Conservation (phyloP, 53 echinoderm and acorn worm species). For the Antedon mediterranea region DNA sequence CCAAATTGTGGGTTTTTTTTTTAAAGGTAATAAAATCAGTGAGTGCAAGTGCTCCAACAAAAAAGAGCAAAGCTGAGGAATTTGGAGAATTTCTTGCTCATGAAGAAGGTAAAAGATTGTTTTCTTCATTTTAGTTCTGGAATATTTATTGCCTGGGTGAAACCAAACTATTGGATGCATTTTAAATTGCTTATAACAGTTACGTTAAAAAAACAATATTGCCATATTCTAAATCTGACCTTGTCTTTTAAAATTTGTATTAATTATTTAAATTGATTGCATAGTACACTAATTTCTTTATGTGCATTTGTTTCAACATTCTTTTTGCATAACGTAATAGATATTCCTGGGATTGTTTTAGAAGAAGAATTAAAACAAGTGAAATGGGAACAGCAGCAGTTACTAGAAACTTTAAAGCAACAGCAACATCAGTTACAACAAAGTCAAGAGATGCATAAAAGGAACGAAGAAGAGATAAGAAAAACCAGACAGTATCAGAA, state of each 20-base stretch:
- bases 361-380: conserved; percentile 66
- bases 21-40: neutral
- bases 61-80: neutral
- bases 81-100: neutral
- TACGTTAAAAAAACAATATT: too few relatives aligned
- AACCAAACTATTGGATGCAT: too few relatives aligned
- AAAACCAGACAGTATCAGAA: neutral
- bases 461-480: neutral
- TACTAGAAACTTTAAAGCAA: conserved; percentile 54
- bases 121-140: too few relatives aligned
- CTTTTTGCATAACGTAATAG: neutral
- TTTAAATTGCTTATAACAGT: too few relatives aligned
- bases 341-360: neutral
- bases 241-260: too few relatives aligned
- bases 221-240: too few relatives aligned
- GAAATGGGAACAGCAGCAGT: conserved; percentile 59
- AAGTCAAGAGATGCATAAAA: neutral
- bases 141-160: too few relatives aligned
- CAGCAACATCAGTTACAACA: conserved; percentile 40
- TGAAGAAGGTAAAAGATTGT: neutral
- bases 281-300: too few relatives aligned
- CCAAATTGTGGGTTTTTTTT: too few relatives aligned
- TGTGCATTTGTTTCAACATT: too few relatives aligned
- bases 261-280: too few relatives aligned
- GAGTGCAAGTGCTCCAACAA: neutral